Base-by-base conservation (phyloP, 92 coral and sea anemone genomes). In the Isaurus tuberculatus region DNA sequence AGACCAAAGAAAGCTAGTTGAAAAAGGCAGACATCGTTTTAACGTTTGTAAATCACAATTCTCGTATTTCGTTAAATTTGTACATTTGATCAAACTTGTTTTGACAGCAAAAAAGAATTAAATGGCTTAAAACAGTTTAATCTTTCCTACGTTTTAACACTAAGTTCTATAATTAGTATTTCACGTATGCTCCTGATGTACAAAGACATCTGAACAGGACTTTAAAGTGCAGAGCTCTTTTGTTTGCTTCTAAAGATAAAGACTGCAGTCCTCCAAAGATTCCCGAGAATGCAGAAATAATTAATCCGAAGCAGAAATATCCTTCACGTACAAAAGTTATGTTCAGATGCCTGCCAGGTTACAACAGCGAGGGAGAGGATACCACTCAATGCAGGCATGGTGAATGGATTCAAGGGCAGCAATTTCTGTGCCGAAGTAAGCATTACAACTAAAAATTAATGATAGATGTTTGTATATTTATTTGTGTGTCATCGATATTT, bases 321-420 rank as follows among this genome's bases (percentile, higher is more conserved):
- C 80, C 73, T 0, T 87, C 95, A 23, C 90, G 92, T 4, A 87
- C 92, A 17, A 87, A 91, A 49, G 95, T 94, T 17, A 82, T 64
- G 51, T 93, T 95, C 60, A 66, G 83, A 26, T 95, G 98, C 51
- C 80, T 75, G 25, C 51, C 44, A 26, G 92, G 93, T 67, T 95
- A 83, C 84, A 91, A 89, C 86, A 88, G 90, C 66, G 92, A 88
- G 33, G 98, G 98, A 37, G 84, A 85, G 67, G 90, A 91, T 9
- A 89, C 97, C 0, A 86, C 93, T 27, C 79, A 86, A 75, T 95
- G 98, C 75, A 88, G 90, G 36, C 89, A 86, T 67, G 98, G 98
- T 46, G 20, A 8, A 1, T 95, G 98, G 98, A 93, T 88, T 53
- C 72, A 49, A n/a, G 84, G 90, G 7, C 86, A 84, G 73, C 95